Percentiles rank a stretch among this genome's conserved stretches.
Conservation (phyloP, 2,797 vertebrate species). For the Silurus aristotelis region DNA sequence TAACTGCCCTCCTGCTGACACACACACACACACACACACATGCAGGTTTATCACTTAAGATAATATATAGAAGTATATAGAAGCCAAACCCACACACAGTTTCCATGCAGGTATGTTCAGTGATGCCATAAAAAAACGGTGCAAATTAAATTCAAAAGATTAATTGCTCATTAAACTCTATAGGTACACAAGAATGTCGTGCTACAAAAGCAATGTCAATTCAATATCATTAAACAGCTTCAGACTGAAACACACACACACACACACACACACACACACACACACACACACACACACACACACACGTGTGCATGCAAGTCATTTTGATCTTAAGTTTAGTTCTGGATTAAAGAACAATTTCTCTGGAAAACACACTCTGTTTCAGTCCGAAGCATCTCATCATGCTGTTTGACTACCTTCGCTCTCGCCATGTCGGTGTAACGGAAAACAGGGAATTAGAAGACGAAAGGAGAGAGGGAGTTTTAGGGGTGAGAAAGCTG, state of each 20-base stretch:
- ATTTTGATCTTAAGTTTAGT: background rate
- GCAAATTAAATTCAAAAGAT: too few species aligned
- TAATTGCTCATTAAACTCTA: background rate
- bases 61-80: too few species aligned
- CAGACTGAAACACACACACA: background rate
- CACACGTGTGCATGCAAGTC: too few species aligned
- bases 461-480: slow-evolving; percentile 98
- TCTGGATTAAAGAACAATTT: background rate
- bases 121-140: background rate
- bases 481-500: slow-evolving; percentile 95
- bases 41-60: background rate
- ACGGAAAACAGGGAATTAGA: slow-evolving; percentile 81
- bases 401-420: slow-evolving; percentile 9
- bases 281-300: background rate
- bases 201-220: background rate
- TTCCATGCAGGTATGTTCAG: background rate
- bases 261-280: too few species aligned
- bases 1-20: slow-evolving; percentile 85
- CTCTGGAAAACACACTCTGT: background rate
- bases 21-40: slow-evolving; percentile 63
- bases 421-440: slow-evolving; percentile 47
- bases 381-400: background rate
- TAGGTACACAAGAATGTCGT: background rate
- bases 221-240: background rate
- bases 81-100: background rate